Percentiles rank a stretch among this genome's conserved stretches.
Evolutionary conservation across 2,797 vertebrate genomes (phyloP).

Genomic region (Hyperoplus immaculatus): DNA sequence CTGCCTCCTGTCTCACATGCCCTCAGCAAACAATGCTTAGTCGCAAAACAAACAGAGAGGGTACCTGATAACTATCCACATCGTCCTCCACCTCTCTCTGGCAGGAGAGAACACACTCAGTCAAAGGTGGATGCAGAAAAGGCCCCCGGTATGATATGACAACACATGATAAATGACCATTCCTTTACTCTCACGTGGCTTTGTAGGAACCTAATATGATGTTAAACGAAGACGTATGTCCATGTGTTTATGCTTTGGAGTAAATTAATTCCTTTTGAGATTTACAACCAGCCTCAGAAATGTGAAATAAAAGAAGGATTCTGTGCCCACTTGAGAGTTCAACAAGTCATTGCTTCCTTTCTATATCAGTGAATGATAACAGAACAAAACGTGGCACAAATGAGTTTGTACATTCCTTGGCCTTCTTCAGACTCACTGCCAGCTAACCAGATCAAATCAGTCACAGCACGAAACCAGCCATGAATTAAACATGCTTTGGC

Average conservation of each 20-base stretch:
- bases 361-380: constrained; percentile 19
- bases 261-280: background rate
- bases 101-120: constrained; percentile 93
- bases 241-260: background rate
- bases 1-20: constrained; percentile 60
- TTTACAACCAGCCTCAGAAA: background rate
- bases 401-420: constrained; percentile 44
- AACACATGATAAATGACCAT: constrained; percentile 19
- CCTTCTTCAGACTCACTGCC: constrained; percentile 42
- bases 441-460: constrained; percentile 42
- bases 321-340: background rate
- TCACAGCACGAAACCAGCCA: constrained; percentile 40
- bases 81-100: constrained; percentile 97
- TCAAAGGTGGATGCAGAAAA: constrained; percentile 81
- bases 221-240: background rate
- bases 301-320: constrained; percentile 1
- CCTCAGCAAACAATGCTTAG: constrained; percentile 57
- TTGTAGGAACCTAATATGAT: constrained; percentile 14
- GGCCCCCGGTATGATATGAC: constrained; percentile 15
- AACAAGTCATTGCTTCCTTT: constrained; percentile 9
- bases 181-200: background rate
- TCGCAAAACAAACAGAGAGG: constrained; percentile 73
- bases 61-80: constrained; percentile 99
- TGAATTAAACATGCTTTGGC: constrained; percentile 28
- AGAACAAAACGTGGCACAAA: constrained; percentile 30